Conservation (phyloP, 2,797 vertebrate genomes). For the Poeciliopsis paucimaculata region DNA sequence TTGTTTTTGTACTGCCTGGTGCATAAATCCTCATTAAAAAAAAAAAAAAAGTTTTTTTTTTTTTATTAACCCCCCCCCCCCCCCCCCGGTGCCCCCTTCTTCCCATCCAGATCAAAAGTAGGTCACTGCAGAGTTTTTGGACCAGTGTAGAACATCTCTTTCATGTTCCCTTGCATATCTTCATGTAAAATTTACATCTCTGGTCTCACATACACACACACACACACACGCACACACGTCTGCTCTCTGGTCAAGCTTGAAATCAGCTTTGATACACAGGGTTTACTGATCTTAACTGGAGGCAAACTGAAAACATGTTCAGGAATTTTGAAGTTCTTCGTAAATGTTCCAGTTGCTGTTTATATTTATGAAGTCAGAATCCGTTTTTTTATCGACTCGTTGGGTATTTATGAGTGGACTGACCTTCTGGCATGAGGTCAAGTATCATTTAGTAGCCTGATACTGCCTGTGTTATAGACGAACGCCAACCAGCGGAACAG, state of each 20-base stretch:
- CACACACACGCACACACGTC: conserved; percentile 10
- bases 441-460: background rate
- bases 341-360: background rate
- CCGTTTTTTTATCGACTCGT: conserved; percentile 24
- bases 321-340: background rate
- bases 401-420: conserved; percentile 21
- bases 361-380: background rate
- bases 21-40: conserved; percentile 29
- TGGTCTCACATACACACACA: conserved; percentile 11
- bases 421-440: background rate
- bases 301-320: conserved; percentile 8
- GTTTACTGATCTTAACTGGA: conserved; percentile 42
- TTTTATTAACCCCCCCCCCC: conserved; percentile 43
- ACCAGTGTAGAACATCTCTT: conserved; percentile 49
- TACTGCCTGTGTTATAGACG: background rate
- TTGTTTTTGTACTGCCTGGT: conserved; percentile 25
- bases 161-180: conserved; percentile 13
- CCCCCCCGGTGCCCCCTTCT: background rate
- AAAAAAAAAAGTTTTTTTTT: conserved; percentile 36
- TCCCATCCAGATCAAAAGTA: conserved; percentile 62
- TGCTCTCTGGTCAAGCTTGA: conserved; percentile 18
- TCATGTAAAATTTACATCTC: conserved; percentile 15
- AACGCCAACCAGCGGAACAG: background rate
- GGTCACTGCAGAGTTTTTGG: conserved; percentile 66
- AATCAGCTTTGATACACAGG: conserved; percentile 32